Percentiles rank a stretch among this genome's conserved stretches.
These are phyloP conservation scores for Drosophila yakuba DNA, from an alignment of 1,140 invertebrate species.

Conservation along the genomic window DNA sequence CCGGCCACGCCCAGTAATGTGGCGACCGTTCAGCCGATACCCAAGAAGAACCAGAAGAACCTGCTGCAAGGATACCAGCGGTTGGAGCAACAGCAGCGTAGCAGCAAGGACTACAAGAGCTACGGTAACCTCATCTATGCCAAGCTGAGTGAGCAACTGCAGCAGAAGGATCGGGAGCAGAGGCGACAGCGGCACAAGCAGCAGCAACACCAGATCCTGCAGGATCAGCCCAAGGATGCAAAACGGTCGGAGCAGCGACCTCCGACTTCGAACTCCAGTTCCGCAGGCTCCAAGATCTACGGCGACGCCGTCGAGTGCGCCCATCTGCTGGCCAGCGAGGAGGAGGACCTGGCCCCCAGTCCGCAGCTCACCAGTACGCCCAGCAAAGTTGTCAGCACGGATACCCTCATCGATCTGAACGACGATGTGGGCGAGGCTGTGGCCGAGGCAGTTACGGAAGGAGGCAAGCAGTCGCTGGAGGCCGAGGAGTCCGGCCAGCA, in stretches of 20 bases:
- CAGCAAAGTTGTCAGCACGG: constrained; percentile 71
- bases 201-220: constrained; percentile 35
- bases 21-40: constrained; percentile 78
- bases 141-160: constrained; percentile 78
- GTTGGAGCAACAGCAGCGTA: constrained; percentile 14
- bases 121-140: constrained; percentile 82
- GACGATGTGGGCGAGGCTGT: constrained; percentile 73
- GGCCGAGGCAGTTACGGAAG: constrained; percentile 58
- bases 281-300: constrained; percentile 55
- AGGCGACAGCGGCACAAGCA: constrained; percentile 64
- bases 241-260: constrained; percentile 43
- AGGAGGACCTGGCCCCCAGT: constrained; percentile 71
- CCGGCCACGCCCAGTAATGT: constrained; percentile 70
- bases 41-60: constrained; percentile 66
- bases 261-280: constrained; percentile 58
- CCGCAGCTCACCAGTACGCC: constrained; percentile 62
- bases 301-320: constrained; percentile 79
- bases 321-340: constrained; percentile 77
- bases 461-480: constrained; percentile 46
- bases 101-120: constrained; percentile 76
- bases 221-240: constrained; percentile 35
- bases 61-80: constrained; percentile 2
- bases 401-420: constrained; percentile 69
- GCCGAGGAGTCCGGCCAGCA: constrained; percentile 38
- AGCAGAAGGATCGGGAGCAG: constrained; percentile 74